Evolutionary conservation across 2,113 vertebrate genomes (phyloP), one percentile per base, ranked within the genome.

Genomic region (Platichthys stellatus): DNA sequence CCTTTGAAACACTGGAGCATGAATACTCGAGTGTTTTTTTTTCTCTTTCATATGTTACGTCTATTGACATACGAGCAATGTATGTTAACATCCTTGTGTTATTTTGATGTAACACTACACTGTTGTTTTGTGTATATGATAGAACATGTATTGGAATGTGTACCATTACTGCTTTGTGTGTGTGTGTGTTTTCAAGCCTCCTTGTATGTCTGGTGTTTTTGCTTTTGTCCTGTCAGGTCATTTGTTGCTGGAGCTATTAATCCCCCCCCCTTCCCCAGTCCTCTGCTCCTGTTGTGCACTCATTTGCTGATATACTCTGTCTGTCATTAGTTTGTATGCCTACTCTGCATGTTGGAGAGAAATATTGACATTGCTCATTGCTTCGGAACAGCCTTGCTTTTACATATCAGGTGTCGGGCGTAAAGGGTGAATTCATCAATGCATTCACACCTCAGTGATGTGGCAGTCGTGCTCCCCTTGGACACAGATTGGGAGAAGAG

Each of bases 311-410:
- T 91, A 88, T 81, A 81, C 81, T 78, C 47, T 63, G 75, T 83
- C 79, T 71, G 86, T 89, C 87, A 90, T 92, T 90, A 91, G 84
- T 84, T 68, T 74, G 58, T 82, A 69, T 86, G 88, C 89, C 87
- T 87, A 86, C 91, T 90, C 89, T 90, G 90, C 90, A 90, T 88
- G 89, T 87, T 83, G 79, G 64, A 58, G 88, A 76, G 85, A 85
- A 90, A 90, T 90, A 91, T 90, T 90, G 92, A 91, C 90, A 89
- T 80, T 85, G 69, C 80, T 90, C 82, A 76, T 88, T 70, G 80
- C 82, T 82, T 72, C 68, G 78, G 81, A 93, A 84, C 59, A 59
- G 68, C 78, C 31, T 13, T 24, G 76, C 78, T 79, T 91, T 86
- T 90, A 86, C 82, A 81, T 90, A 85, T 84, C 88, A 86, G 71